Evolutionary conservation across 2,888 invertebrate species (phyloP).

Genomic region (Calephelis perditalis): DNA sequence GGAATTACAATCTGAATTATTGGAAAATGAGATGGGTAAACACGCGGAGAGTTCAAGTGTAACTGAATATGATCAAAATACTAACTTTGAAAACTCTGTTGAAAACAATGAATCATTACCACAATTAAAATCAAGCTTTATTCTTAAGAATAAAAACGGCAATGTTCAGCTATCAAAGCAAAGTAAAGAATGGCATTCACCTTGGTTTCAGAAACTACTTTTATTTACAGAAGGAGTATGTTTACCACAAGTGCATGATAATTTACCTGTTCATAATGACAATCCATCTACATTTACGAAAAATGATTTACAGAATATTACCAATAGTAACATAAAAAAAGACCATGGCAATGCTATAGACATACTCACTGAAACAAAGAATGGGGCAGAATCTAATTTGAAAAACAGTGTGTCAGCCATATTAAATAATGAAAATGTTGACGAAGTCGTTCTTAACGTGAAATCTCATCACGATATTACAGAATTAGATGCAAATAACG

Average conservation of each 20-base stretch:
- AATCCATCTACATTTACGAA: background rate
- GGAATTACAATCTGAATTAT: background rate
- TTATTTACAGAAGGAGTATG: slow-evolving; percentile 39
- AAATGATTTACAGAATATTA: background rate
- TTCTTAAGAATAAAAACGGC: background rate
- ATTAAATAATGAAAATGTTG: background rate
- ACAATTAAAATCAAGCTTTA: background rate
- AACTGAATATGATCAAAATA: background rate
- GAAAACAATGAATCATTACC: background rate
- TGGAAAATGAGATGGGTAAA: background rate
- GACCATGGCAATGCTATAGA: slow-evolving; percentile 14
- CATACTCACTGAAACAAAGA: slow-evolving; percentile 3
- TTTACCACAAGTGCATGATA: slow-evolving; percentile 9
- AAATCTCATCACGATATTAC: background rate
- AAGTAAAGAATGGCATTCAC: slow-evolving; percentile 52
- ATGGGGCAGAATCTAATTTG: background rate
- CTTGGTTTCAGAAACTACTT: slow-evolving; percentile 56
- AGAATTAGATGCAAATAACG: background rate
- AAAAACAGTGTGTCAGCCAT: background rate
- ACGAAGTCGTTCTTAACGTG: background rate
- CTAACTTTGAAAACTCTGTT: background rate
- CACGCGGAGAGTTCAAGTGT: background rate
- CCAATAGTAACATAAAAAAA: too few relatives aligned
- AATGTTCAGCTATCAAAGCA: slow-evolving; percentile 10
- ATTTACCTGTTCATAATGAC: background rate